Percentiles rank a stretch among this genome's conserved stretches.
These are phyloP conservation scores for Neodiprion virginianus DNA, from an alignment of 1,140 invertebrate species.

Conservation along the genomic window DNA sequence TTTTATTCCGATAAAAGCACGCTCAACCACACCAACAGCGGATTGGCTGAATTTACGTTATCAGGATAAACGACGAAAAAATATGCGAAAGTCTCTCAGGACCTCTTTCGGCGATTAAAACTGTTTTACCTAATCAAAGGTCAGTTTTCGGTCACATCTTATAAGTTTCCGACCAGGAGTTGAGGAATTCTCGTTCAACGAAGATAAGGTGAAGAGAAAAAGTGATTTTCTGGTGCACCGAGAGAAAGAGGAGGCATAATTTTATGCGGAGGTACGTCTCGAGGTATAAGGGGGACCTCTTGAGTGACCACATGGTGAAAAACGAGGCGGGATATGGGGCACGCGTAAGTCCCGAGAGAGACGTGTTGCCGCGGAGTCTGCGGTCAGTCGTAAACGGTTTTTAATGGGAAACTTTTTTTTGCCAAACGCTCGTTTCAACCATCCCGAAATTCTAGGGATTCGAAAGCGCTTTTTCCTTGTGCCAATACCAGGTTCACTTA, in stretches of 20 bases:
- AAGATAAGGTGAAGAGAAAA: too few relatives aligned
- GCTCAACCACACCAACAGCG: too few relatives aligned
- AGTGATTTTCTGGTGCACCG: neutral
- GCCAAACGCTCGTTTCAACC: conserved; percentile 12
- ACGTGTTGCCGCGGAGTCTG: conserved; percentile 17
- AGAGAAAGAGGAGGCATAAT: neutral
- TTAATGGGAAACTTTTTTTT: conserved; percentile 41
- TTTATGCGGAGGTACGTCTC: neutral
- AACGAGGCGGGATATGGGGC: conserved; percentile 39
- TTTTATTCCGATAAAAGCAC: too few relatives aligned
- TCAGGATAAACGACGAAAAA: too few relatives aligned
- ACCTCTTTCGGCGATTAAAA: too few relatives aligned
- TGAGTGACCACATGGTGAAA: conserved; percentile 22
- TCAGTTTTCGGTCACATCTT: too few relatives aligned
- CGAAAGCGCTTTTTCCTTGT: conserved; percentile 39
- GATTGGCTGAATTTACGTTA: too few relatives aligned
- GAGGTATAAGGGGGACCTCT: neutral
- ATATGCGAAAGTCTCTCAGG: too few relatives aligned
- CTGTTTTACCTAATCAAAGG: too few relatives aligned
- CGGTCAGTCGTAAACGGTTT: conserved; percentile 37
- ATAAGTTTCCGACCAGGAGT: too few relatives aligned
- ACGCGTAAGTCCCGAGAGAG: conserved; percentile 32
- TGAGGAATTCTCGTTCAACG: too few relatives aligned
- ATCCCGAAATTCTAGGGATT: conserved; percentile 37
- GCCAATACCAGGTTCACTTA: conserved; percentile 32